Percentiles rank a stretch among this genome's conserved stretches.
Evolutionary conservation across 2,888 invertebrate species (phyloP).

Genomic region (Callyntrura guangdongensis): DNA sequence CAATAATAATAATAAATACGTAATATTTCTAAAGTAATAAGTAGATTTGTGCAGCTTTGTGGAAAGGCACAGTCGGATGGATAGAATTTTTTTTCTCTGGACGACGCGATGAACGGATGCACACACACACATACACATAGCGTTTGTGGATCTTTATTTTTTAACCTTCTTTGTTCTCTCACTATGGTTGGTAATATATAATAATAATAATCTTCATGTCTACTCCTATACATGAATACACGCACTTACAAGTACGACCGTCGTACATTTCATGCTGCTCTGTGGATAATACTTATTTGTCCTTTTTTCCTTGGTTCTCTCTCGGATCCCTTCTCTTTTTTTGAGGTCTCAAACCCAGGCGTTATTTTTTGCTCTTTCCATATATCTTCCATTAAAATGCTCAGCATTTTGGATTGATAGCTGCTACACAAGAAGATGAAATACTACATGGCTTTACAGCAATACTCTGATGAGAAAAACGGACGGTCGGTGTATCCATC

Average conservation of each 20-base stretch:
- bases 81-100: background rate
- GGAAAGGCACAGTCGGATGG: conserved; percentile 6
- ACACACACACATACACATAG: background rate
- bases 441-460: conserved; percentile 5
- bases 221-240: background rate
- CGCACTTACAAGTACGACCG: background rate
- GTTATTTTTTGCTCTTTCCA: conserved; percentile 41
- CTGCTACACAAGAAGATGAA: conserved; percentile 33
- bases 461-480: conserved; percentile 7
- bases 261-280: background rate
- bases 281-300: conserved; percentile 17
- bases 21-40: background rate
- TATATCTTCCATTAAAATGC: conserved; percentile 32
- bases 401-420: conserved; percentile 60
- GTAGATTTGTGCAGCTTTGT: too few species aligned
- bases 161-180: conserved; percentile 38
- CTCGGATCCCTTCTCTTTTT: conserved; percentile 49
- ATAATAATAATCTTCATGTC: background rate
- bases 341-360: conserved; percentile 76
- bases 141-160: conserved; percentile 19
- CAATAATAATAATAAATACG: background rate
- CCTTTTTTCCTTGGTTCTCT: conserved; percentile 45
- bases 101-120: conserved; percentile 45
- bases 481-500: conserved; percentile 49
- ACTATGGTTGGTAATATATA: background rate